phyloP scores from a whole-genome alignment of 2,888 invertebrate species.

The Drosophila nr. fundita region DNA sequence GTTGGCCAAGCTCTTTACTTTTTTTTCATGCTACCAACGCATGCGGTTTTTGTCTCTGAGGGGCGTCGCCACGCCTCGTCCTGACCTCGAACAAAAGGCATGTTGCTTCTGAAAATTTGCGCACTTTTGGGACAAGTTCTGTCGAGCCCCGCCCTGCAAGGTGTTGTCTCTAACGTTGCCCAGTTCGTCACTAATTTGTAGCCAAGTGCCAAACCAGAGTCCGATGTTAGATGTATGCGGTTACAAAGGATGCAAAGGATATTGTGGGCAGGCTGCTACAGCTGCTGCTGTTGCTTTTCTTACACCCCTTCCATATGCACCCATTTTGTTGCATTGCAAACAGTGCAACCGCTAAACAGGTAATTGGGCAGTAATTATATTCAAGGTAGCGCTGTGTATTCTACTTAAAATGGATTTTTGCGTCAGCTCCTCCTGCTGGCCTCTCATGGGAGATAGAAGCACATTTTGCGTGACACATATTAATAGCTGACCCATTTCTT shows the following conservation, averaged over 20 bases:
- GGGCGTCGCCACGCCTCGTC: constrained; percentile 49
- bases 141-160: constrained; percentile 5
- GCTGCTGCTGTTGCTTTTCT: background rate
- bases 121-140: constrained; percentile 54
- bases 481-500: constrained; percentile 5
- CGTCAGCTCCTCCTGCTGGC: constrained; percentile 24
- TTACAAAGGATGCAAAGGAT: constrained; percentile 40
- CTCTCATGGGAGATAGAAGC: constrained; percentile 12
- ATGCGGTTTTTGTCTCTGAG: constrained; percentile 32
- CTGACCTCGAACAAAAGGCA: constrained; percentile 48
- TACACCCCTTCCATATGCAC: background rate
- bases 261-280: constrained; percentile 7
- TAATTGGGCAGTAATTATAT: constrained; percentile 48
- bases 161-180: constrained; percentile 22
- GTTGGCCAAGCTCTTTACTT: constrained; percentile 11
- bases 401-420: constrained; percentile 42
- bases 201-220: constrained; percentile 13
- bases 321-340: constrained; percentile 34
- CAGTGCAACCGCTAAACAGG: constrained; percentile 19
- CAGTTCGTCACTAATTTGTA: constrained; percentile 51
- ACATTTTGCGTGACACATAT: constrained; percentile 12
- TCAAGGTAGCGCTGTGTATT: constrained; percentile 12
- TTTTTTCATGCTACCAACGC: constrained; percentile 31
- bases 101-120: constrained; percentile 31
- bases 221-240: constrained; percentile 29